A percentile compares a stretch with the other conserved stretches of the same genome.
These are phyloP conservation scores for Metalampra italica DNA, from an alignment of 2,888 invertebrate genomes.

Conservation along the genomic window DNA sequence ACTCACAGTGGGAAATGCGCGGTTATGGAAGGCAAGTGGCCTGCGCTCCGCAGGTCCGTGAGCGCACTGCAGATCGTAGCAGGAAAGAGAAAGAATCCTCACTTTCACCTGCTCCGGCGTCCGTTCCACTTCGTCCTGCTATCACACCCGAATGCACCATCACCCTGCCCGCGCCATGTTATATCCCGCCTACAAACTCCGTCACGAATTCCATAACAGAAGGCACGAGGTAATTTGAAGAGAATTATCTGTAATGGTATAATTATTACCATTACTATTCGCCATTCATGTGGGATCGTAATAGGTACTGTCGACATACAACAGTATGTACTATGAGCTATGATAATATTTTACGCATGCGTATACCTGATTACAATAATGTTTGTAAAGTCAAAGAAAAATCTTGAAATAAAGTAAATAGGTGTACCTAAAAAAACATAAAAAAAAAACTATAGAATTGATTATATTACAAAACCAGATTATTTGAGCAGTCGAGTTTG, in stretches of 20 bases:
- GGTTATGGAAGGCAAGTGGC: conserved; percentile 25
- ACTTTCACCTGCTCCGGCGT: conserved; percentile 56
- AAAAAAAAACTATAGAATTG: too few relatives aligned
- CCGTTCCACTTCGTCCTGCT: conserved; percentile 59
- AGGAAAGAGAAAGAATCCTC: conserved; percentile 52
- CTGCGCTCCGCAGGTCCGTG: conserved; percentile 30
- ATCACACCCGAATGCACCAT: conserved; percentile 36
- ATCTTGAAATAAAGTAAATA: too few relatives aligned
- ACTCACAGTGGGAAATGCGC: conserved; percentile 22
- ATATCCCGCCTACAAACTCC: conserved; percentile 43
- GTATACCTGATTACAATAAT: too few relatives aligned
- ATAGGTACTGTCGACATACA: conserved; percentile 36
- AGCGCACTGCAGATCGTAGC: conserved; percentile 25
- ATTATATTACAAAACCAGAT: too few relatives aligned
- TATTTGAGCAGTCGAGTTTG: too few relatives aligned
- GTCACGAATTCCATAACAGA: conserved; percentile 58
- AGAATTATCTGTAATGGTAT: conserved; percentile 57
- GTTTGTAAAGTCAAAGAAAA: too few relatives aligned
- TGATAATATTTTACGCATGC: too few relatives aligned
- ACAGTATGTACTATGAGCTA: conserved; percentile 2
- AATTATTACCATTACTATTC: conserved; percentile 49
- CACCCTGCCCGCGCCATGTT: conserved; percentile 47
- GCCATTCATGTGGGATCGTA: conserved; percentile 62
- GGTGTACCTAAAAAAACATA: too few relatives aligned
- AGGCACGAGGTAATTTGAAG: conserved; percentile 46